Base-by-base conservation (phyloP, 2,113 vertebrate genomes). In the Oxygymnocypris stewartii region DNA sequence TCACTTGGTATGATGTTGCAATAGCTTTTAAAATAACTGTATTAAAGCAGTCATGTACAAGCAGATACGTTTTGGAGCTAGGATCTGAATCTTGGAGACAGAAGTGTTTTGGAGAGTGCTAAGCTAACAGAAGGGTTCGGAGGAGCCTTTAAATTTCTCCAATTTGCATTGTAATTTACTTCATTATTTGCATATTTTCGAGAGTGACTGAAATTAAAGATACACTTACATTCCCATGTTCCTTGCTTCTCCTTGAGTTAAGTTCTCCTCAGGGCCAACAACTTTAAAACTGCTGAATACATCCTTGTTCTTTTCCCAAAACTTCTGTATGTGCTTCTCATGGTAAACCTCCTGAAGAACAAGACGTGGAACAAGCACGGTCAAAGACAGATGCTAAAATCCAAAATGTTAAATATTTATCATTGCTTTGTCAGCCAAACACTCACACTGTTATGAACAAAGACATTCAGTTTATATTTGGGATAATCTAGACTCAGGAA, bases 371-470 rank as follows among this genome's bases (percentile, higher is more conserved):
- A 65, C 20, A 25, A 42, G 6, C 69, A 84, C 0, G 6, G 25
- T 73, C 14, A 82, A 4, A 84, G 35, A 77, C 71, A 47, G 54
- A 8, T 69, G 69, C 8, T 80, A 28, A 37, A 75, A 84, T 49
- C 74, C 31, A 65, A 57, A 59, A 77, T 37, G 5, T 82, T 0
- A 51, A 35, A 65, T 20, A 2, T 10, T 59, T 82, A 18, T 63
- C 13, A 73, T 20, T 23, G 28, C 42, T 20, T 65, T n/a, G 20
- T 51, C 65, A 82, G 71, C 71, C 28, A 40, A 23, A 84, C 87
- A 96, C 97, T 97, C 91, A 99, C 98, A 9, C 95, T 98, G 91
- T 99, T 99, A 92, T 99, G 98, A 90, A 99, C 78, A 85, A 99
- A 99, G 82, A 99, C n/a, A 71, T 93, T 94, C 79, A 99, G 89